These are phyloP conservation scores for Gasterosteus nipponicus DNA, from an alignment of 2,113 vertebrate species.

Conservation along the genomic window DNA sequence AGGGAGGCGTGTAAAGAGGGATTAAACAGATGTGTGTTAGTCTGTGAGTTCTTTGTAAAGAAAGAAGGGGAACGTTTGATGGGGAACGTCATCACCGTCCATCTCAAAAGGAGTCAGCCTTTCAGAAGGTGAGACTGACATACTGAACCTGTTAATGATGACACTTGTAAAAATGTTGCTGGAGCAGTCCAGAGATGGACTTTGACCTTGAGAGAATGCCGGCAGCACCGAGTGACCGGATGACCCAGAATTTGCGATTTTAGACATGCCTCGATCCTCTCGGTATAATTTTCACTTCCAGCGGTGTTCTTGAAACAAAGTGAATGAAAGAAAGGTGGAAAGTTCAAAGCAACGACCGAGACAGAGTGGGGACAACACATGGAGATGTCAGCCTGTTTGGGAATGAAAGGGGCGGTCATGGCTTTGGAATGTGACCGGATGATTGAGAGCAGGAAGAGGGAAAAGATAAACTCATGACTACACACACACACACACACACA, in stretches of 20 bases:
- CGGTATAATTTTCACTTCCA: slow-evolving; percentile 7
- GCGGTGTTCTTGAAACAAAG: not conserved
- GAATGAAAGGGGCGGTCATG: slow-evolving; percentile 45
- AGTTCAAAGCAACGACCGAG: slow-evolving; percentile 3
- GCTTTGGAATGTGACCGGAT: slow-evolving; percentile 75
- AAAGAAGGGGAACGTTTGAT: slow-evolving; percentile 54
- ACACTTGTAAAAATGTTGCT: slow-evolving; percentile 29
- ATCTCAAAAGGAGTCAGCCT: slow-evolving; percentile 21
- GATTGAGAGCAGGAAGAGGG: slow-evolving; percentile 68
- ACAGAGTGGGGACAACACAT: slow-evolving; percentile 23
- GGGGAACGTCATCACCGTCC: slow-evolving; percentile 13
- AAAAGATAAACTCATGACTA: slow-evolving; percentile 64
- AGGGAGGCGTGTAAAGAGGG: slow-evolving; percentile 33
- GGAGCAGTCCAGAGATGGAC: slow-evolving; percentile 22
- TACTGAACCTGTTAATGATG: slow-evolving; percentile 32
- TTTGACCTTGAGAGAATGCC: slow-evolving; percentile 48
- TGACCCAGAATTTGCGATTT: not conserved
- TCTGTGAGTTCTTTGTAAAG: slow-evolving; percentile 43
- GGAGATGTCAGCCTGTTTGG: slow-evolving; percentile 20
- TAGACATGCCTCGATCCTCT: slow-evolving; percentile 8
- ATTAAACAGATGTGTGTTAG: slow-evolving; percentile 51
- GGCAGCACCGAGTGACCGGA: not conserved
- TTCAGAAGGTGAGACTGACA: slow-evolving; percentile 28
- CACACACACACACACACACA: slow-evolving; percentile 14
- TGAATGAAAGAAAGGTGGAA: not conserved